These are phyloP conservation scores for Anguilla japonica DNA, from an alignment of 2,113 vertebrate genomes.

Conservation along the genomic window DNA sequence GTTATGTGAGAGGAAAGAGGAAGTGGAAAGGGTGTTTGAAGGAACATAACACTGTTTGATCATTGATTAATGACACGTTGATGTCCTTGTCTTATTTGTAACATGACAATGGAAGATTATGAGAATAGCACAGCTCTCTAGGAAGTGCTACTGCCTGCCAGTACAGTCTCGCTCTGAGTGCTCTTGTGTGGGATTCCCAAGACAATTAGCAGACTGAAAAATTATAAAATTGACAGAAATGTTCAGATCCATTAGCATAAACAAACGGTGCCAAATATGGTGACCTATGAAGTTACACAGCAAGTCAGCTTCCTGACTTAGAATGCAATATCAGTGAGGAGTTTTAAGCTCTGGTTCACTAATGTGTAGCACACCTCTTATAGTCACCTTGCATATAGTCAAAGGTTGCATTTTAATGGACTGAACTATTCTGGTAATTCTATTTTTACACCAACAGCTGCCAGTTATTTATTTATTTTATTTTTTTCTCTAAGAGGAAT, in stretches of 20 bases:
- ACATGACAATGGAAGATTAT: constrained; percentile 2
- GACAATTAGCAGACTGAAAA: background rate
- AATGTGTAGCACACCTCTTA: background rate
- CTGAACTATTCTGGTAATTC: background rate
- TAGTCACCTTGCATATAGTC: background rate
- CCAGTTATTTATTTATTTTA: too few relatives aligned
- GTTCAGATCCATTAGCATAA: background rate
- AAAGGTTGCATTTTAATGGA: background rate
- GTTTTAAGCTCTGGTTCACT: background rate
- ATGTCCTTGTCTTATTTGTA: background rate
- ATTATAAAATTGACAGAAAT: background rate
- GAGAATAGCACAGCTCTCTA: background rate
- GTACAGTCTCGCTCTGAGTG: background rate
- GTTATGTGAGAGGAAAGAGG: background rate
- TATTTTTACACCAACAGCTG: background rate
- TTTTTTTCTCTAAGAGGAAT: background rate
- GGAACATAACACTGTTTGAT: background rate
- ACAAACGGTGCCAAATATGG: background rate
- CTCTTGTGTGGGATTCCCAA: background rate
- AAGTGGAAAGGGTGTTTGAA: background rate
- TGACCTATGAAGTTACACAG: background rate
- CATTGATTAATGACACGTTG: background rate
- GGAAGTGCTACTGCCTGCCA: background rate
- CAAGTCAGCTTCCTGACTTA: background rate
- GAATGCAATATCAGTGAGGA: background rate